Evolutionary conservation across 2,888 invertebrate species (phyloP).

Genomic region (Salticus scenicus): DNA sequence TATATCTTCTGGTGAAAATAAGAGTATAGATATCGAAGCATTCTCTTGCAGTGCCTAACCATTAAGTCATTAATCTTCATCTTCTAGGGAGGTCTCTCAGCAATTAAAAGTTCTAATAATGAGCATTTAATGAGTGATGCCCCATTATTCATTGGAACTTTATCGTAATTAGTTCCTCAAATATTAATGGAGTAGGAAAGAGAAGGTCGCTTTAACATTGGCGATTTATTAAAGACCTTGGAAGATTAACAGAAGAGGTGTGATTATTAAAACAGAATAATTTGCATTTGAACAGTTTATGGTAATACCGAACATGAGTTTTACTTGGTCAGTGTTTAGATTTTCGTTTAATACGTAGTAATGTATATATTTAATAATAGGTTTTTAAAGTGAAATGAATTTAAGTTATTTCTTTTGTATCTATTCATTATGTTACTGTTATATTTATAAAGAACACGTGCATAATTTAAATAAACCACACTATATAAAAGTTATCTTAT

Average conservation of each 20-base stretch:
- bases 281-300: not conserved
- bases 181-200: slow-evolving; percentile 40
- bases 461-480: too few relatives aligned
- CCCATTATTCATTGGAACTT: slow-evolving; percentile 59
- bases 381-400: too few relatives aligned
- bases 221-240: slow-evolving; percentile 43
- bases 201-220: slow-evolving; percentile 14
- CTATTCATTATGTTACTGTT: too few relatives aligned
- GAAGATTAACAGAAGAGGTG: slow-evolving; percentile 19
- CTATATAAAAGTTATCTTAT: too few relatives aligned
- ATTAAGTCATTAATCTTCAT: slow-evolving; percentile 64
- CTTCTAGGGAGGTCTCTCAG: slow-evolving; percentile 47
- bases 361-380: too few relatives aligned
- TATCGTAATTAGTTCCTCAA: slow-evolving; percentile 62
- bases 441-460: too few relatives aligned
- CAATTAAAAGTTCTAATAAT: slow-evolving; percentile 65
- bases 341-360: too few relatives aligned
- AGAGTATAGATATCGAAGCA: too few relatives aligned
- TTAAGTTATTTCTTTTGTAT: too few relatives aligned
- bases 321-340: too few relatives aligned
- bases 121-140: slow-evolving; percentile 51
- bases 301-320: not conserved
- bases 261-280: slow-evolving; percentile 3
- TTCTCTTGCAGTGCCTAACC: slow-evolving; percentile 2
- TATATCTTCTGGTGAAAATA: too few relatives aligned